Evolutionary conservation across 2,888 invertebrate species (phyloP).

Genomic region (Epistrophe grossulariae): DNA sequence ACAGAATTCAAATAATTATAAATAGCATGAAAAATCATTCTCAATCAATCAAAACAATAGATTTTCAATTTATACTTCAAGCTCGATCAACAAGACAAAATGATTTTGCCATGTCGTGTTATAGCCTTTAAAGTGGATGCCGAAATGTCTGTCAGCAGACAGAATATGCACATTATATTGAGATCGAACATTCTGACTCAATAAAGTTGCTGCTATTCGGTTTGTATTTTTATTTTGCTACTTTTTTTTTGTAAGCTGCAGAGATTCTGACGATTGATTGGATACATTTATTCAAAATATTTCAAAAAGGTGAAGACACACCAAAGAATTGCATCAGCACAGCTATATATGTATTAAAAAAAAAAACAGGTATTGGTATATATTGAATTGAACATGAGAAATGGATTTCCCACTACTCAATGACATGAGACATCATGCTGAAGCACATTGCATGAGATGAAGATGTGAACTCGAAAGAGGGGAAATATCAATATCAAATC

Average conservation of each 20-base stretch:
- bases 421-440: constrained; percentile 55
- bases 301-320: constrained; percentile 58
- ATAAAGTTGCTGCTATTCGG: constrained; percentile 11
- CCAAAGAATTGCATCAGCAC: constrained; percentile 32
- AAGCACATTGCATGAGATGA: constrained; percentile 21
- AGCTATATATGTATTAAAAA: constrained; percentile 7
- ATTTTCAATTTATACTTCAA: background rate
- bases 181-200: constrained; percentile 16
- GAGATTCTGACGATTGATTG: constrained; percentile 47
- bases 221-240: constrained; percentile 53
- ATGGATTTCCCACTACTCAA: constrained; percentile 78
- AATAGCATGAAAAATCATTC: background rate
- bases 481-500: constrained; percentile 68
- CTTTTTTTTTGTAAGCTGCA: background rate
- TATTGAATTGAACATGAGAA: constrained; percentile 83
- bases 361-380: constrained; percentile 80
- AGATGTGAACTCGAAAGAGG: background rate
- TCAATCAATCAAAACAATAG: constrained; percentile 21
- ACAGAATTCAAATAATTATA: background rate
- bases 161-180: background rate
- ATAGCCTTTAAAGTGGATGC: constrained; percentile 12
- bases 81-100: background rate
- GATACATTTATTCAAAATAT: constrained; percentile 51
- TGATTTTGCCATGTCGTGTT: background rate
- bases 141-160: constrained; percentile 30